Evolutionary conservation across 2,113 vertebrate species (phyloP), one percentile per base, ranked within the genome.

Genomic region (Callorhinus ursinus): DNA sequence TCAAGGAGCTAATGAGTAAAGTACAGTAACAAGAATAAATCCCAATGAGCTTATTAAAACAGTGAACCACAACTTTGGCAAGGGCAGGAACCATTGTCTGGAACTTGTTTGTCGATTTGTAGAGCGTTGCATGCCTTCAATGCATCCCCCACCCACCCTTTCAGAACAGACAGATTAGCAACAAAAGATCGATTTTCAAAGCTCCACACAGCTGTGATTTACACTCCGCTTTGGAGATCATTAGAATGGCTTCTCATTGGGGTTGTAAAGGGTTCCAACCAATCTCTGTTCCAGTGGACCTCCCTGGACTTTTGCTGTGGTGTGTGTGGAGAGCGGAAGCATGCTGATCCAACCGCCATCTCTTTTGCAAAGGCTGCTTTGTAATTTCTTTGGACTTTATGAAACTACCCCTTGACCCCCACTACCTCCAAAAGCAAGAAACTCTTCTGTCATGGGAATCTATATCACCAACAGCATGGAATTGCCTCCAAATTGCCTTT

Each of bases 101-200:
- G 95, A 95, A 96, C 69, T 98, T 96, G 90, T 98, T 98, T 95
- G 90, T 91, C 2, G 7, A 95, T 90, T 97, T 82, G 72, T n/a
- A 90, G 93, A 95, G 86, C 91, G 88, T 84, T 71, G 28, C 51
- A 67, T 59, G 74, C 71, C 77, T 95, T 98, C 94, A 26, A 7
- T 87, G 72, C 26, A 69, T 19, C 22, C 65, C 33, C 63, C 15
- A 51, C 22, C 81, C 31, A 49, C 36, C 69, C 82, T 71, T 83
- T 92, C 83, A 97, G 88, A 96, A 91, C 74, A 94, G 82, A 97
- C 81, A 95, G 93, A 97, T 98, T 69, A 96, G 61, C 88, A 93
- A 98, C 82, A 94, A 92, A 98, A 97, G 96, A 88, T 93, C 96
- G 82, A 93, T 95, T 95, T 95, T 89, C 83, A 96, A 95, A 97